These are phyloP conservation scores for Silurus glanis DNA, from an alignment of 2,113 vertebrate species.

Conservation along the genomic window DNA sequence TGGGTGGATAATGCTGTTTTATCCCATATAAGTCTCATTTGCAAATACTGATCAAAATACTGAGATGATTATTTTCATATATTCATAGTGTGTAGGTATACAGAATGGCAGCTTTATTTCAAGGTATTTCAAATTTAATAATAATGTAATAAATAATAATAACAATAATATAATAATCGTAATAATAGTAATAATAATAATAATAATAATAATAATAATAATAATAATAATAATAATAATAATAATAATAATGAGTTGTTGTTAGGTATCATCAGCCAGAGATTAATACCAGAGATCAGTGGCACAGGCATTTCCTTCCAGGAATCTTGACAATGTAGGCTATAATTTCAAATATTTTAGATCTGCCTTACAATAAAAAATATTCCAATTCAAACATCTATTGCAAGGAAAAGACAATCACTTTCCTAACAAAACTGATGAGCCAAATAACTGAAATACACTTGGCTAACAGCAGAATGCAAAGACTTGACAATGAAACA, in stretches of 20 bases:
- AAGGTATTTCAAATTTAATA: background rate
- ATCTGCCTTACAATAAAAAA: no score
- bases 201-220: background rate
- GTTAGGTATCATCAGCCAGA: background rate
- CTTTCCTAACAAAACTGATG: no score
- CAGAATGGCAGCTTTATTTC: background rate
- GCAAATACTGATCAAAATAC: background rate
- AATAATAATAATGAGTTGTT: no score
- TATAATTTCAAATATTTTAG: no score
- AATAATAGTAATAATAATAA: background rate
- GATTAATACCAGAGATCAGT: background rate
- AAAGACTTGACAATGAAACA: no score
- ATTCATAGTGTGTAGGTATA: background rate
- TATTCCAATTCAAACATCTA: no score
- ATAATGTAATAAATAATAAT: background rate
- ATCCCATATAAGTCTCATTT: background rate
- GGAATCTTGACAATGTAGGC: no score
- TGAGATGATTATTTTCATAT: background rate
- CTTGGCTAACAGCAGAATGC: no score
- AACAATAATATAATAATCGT: background rate
- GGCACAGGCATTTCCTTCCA: background rate
- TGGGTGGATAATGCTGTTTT: constrained; percentile 21
- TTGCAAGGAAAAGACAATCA: background rate
- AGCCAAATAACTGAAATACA: no score
- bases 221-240: no score